Conservation (phyloP, 2,888 invertebrate genomes). For the Acrobasis consociella region DNA sequence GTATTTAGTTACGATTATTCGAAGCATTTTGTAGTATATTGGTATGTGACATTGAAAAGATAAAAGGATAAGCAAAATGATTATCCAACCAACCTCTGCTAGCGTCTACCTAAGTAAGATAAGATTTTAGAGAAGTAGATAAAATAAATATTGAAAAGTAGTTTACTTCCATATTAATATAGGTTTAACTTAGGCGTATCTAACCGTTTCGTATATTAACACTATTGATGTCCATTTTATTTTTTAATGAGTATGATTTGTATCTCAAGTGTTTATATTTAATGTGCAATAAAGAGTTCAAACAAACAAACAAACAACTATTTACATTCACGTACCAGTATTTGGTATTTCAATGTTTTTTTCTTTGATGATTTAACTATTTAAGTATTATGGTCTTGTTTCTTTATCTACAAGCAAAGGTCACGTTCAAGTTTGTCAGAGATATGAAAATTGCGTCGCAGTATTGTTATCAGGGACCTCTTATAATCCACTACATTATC, state of each 20-base stretch:
- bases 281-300: too few relatives aligned
- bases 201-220: background rate
- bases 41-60: background rate
- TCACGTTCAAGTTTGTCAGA: background rate
- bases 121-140: background rate
- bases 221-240: too few relatives aligned
- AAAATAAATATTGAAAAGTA: background rate
- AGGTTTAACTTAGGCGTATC: too few relatives aligned
- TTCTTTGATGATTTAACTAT: too few relatives aligned
- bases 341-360: too few relatives aligned
- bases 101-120: background rate
- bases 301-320: too few relatives aligned
- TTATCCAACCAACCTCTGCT: background rate
- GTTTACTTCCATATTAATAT: background rate
- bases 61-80: background rate
- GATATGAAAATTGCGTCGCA: conserved; percentile 9
- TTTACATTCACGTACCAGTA: too few relatives aligned
- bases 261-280: too few relatives aligned
- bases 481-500: conserved; percentile 11
- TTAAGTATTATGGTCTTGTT: background rate
- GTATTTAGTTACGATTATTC: too few relatives aligned
- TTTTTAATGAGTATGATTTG: too few relatives aligned
- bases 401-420: background rate
- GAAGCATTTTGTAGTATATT: too few relatives aligned
- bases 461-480: conserved; percentile 13